Evolutionary conservation across 1,140 invertebrate genomes (phyloP), one percentile per base, ranked within the genome.

Genomic region (Drosophila auraria): DNA sequence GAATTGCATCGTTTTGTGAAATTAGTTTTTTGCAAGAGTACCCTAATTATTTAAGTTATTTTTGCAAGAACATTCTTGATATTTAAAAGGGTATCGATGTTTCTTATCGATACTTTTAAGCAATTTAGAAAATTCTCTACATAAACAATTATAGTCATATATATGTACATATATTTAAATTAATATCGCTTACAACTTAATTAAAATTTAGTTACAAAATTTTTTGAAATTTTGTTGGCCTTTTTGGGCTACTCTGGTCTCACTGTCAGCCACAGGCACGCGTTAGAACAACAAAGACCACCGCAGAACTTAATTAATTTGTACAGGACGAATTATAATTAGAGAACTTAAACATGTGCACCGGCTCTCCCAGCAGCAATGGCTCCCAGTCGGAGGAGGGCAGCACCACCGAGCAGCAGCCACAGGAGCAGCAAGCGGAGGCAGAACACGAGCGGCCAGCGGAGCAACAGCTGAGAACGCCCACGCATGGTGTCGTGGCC

Each of bases 331-430:
- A 2, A 54, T 40, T 44, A 6, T 38, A 38, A 49, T 44, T 9
- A 25, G 2, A 53, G 25, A 47, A 8, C 17, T 12, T 8, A 74
- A 78, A 15, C 7, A 87, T 90, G 86, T 86, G 86, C 45, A 86
- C 79, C 54, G 86, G 82, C 14, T 90, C 86, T 6, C 86, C 86
- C 15, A 89, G 86, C 64, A 89, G 81, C 70, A 89, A 76, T 50
- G 78, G 66, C 25, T 83, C 84, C 23, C 84, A 76, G 59, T 54
- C 82, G 2, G 81, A 70, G 50, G 84, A 87, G 20, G 53, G 30
- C 44, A 75, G 45, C 50, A 79, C 74, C 20, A 57, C 72, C 15
- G 80, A 83, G n/a, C 59, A 83, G 59, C 76, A 60, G 9, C 14
- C 50, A 3, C 51, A 77, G 36, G 54, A 57, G 61, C 59, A 83